These are phyloP conservation scores for Gobionotothen gibberifrons DNA, from an alignment of 2,797 vertebrate genomes.

Conservation along the genomic window DNA sequence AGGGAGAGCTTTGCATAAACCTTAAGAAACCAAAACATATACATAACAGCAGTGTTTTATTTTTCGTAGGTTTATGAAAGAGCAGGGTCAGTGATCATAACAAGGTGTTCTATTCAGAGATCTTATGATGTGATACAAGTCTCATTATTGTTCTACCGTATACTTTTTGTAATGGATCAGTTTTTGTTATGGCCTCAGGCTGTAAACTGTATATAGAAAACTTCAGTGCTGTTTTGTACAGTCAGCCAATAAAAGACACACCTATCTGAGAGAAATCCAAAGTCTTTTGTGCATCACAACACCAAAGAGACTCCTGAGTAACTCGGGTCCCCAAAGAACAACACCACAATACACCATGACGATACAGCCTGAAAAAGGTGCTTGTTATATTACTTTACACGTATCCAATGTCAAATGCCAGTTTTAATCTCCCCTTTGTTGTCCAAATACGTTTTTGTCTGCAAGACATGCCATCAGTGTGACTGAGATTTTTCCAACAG, in stretches of 20 bases:
- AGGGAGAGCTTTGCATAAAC: not conserved
- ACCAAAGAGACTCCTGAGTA: slow-evolving; percentile 50
- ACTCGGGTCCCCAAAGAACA: slow-evolving; percentile 55
- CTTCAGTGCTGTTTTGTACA: slow-evolving; percentile 57
- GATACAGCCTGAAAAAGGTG: slow-evolving; percentile 54
- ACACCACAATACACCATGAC: slow-evolving; percentile 56
- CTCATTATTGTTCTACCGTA: slow-evolving; percentile 34
- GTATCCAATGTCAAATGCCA: slow-evolving; percentile 77
- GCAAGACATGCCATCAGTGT: slow-evolving; percentile 46
- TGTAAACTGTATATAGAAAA: slow-evolving; percentile 59
- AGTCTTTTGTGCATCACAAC: slow-evolving; percentile 69
- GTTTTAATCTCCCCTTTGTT: slow-evolving; percentile 72
- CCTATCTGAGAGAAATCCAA: slow-evolving; percentile 65
- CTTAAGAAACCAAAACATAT: slow-evolving; percentile 20
- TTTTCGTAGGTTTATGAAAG: slow-evolving; percentile 36
- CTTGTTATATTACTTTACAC: slow-evolving; percentile 64
- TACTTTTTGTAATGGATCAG: slow-evolving; percentile 52
- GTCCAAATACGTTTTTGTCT: slow-evolving; percentile 63
- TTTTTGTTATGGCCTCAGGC: slow-evolving; percentile 67
- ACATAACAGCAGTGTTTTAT: slow-evolving; percentile 28
- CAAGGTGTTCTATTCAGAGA: slow-evolving; percentile 35
- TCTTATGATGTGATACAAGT: slow-evolving; percentile 57
- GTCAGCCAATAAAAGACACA: slow-evolving; percentile 68
- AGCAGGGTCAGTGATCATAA: slow-evolving; percentile 40
- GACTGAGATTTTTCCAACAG: not conserved